Percentiles rank a stretch among this genome's conserved stretches.
These are phyloP conservation scores for Genyomyrus donnyi DNA, from an alignment of 2,113 vertebrate genomes.

Conservation along the genomic window DNA sequence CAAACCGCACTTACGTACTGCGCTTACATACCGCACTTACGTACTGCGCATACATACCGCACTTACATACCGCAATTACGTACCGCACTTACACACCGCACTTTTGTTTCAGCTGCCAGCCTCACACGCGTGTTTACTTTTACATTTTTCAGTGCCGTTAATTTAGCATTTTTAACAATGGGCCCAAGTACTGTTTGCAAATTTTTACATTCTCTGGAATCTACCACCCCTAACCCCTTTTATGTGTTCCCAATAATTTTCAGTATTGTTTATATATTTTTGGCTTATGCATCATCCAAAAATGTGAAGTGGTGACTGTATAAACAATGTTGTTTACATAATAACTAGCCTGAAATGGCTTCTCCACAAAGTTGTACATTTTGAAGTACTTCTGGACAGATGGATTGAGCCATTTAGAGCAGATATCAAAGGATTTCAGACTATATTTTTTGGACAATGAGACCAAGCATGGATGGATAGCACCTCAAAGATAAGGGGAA, in stretches of 20 bases:
- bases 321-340: background rate
- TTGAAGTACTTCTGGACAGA: background rate
- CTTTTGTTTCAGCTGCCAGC: background rate
- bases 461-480: background rate
- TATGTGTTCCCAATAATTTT: too few species aligned
- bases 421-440: background rate
- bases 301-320: background rate
- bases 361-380: background rate
- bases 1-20: too few species aligned
- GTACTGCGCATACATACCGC: too few species aligned
- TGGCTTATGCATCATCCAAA: background rate
- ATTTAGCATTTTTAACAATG: background rate
- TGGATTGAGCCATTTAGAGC: background rate
- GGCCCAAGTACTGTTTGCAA: background rate
- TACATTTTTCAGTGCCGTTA: background rate
- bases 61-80: fast-evolving
- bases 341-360: background rate
- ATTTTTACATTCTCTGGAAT: background rate
- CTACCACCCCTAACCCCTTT: background rate
- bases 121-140: background rate
- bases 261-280: too few species aligned
- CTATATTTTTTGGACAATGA: background rate
- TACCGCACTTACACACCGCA: too few species aligned
- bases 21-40: too few species aligned
- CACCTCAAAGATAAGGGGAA: background rate